Evolutionary conservation across 2,113 vertebrate genomes (phyloP), one percentile per base, ranked within the genome.

Genomic region (Siniperca chuatsi): DNA sequence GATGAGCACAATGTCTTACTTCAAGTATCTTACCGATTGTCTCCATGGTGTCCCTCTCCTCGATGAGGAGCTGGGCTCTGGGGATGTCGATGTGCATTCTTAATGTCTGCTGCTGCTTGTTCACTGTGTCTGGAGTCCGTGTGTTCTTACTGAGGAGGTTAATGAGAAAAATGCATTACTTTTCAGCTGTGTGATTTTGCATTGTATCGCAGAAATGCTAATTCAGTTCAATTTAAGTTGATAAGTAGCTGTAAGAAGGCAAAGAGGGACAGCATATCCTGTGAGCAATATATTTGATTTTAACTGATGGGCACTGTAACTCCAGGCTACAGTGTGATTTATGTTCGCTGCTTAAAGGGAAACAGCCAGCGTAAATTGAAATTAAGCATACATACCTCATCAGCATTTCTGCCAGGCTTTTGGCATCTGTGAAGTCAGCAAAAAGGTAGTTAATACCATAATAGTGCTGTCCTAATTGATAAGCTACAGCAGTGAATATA

Each of bases 41-140:
- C 92, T 99, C 98, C 98, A 99, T 98, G 0, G 98, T 99, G 93
- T 99, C 98, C 75, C 98, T 95, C 92, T 99, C 98, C 92, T 99
- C 98, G 21, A 99, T 99, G 83, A 99, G 94, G 37, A 99, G 98
- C 91, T 99, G 98, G n/a, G 98, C 98, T 93, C 98, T 96, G 82
- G 98, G 98, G 88, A 99, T 99, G 89, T 99, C 98, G 60, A 99
- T 99, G 93, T 99, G 98, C 98, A 99, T 99, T 79, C 98, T 93
- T 75, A 99, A 87, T 0, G 98, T 98, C 92, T 99, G 98, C 87
- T 98, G 98, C 90, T 99, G 98, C 91, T 99, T 99, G 91, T 99
- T 99, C 80, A 98, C 94, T 0, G 98, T 98, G 82, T 99, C 98
- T 0, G 98, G 98, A 0, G 98, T 99, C 85, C 98, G 96, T 0